Base-by-base conservation (phyloP, 2,113 vertebrate species). In the Ictalurus furcatus region DNA sequence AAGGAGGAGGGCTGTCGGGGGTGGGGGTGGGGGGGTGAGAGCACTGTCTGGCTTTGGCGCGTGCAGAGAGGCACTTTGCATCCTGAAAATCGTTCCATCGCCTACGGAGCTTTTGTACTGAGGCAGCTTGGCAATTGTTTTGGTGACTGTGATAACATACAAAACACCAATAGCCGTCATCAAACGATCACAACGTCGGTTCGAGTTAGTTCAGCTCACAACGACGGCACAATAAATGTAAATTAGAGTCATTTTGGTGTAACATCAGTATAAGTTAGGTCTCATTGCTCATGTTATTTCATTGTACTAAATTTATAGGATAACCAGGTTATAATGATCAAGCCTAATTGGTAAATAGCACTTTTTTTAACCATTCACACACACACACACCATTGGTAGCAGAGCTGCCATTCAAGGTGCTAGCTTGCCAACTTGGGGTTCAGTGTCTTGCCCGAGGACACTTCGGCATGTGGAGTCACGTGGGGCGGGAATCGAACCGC, bases 31-130 rank as follows among this genome's bases (percentile, higher is more conserved):
- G 44, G 81, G 21, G 2, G 30, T 59, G 56, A 37, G 58, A 9
- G 30, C 23, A 30, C 30, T 37, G 80, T 59, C 80, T 83, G 56
- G 30, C 81, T 83, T 83, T 83, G 81, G 81, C 58, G 81, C 40
- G 58, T 7, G 34, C 81, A 61, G 19, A 61, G 30, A 61, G 81
- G 23, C 58, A 21, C 58, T 83, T 83, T 83, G 30, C 81, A 61
- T 83, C 58, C 58, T 40, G 58, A 23, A 61, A 83, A 61, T 83
- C 7, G 34, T 61, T 83, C 81, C 58, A 5, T 61, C 34, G 81
- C 58, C 56, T 61, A 58, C 58, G 6, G 81, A 40, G 81, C 81
- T 83, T 83, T 83, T 83, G 81, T 61, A 40, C 34, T 11, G 56
- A 40, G 34, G 56, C 21, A 63, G 56, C 56, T 34, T 61, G 56